phyloP scores from a whole-genome alignment of 2,797 vertebrate species.

The Sus cebifrons region DNA sequence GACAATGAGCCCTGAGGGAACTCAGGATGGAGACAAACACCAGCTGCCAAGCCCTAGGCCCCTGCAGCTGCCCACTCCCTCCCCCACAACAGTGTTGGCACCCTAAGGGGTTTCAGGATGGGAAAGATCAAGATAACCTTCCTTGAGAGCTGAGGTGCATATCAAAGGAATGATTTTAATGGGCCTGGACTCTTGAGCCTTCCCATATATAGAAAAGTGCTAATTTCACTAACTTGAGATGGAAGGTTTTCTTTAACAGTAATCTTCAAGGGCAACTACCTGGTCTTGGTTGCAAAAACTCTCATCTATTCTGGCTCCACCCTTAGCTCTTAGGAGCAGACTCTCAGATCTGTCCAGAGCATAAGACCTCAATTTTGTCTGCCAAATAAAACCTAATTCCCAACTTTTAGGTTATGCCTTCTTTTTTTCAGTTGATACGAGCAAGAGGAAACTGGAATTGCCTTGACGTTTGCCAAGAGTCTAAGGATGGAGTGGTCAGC shows the following conservation, averaged over 20 bases:
- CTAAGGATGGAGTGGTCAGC: neutral
- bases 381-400: neutral
- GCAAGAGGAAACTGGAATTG: neutral
- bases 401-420: neutral
- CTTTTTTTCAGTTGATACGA: neutral
- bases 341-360: neutral
- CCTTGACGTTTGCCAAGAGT: neutral
- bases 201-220: neutral
- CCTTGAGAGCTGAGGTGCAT: neutral
- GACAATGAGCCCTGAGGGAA: neutral
- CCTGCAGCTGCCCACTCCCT: neutral
- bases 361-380: neutral
- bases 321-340: neutral
- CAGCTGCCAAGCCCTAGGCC: neutral
- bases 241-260: neutral
- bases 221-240: neutral
- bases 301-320: neutral
- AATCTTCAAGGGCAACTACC: neutral
- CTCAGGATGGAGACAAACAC: neutral
- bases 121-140: neutral
- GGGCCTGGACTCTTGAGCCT: neutral
- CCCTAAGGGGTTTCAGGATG: neutral
- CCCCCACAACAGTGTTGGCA: neutral
- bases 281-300: neutral
- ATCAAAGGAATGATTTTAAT: neutral